Conservation (phyloP, 1,140 invertebrate species). For the Bombus confusus region DNA sequence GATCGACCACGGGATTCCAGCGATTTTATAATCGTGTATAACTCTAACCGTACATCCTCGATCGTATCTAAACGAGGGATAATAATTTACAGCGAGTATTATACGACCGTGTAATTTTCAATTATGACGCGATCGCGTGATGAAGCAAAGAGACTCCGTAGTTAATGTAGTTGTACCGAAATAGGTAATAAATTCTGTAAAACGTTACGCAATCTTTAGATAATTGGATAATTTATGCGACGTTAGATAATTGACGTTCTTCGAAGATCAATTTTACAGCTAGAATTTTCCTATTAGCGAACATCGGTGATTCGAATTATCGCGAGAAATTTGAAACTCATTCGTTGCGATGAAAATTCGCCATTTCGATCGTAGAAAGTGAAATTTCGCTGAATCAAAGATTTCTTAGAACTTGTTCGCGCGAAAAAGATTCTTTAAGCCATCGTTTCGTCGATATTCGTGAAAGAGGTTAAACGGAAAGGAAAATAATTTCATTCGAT, state of each 20-base stretch:
- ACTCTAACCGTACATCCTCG: neutral
- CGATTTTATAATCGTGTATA: neutral
- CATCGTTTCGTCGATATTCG: neutral
- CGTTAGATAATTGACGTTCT: no score
- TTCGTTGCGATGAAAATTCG: no score
- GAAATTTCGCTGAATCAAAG: no score
- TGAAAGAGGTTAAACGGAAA: neutral
- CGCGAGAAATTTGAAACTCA: accelerated
- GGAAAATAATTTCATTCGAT: neutral
- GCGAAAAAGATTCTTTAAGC: no score
- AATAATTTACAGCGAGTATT: neutral
- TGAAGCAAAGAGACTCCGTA: neutral
- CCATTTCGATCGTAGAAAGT: no score
- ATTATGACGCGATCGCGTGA: neutral
- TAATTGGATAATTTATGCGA: accelerated
- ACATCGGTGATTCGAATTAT: neutral
- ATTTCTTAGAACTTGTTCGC: no score
- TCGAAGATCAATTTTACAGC: neutral
- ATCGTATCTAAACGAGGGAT: neutral
- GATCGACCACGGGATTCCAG: neutral
- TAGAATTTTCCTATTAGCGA: neutral
- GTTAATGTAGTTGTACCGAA: neutral
- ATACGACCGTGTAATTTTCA: neutral
- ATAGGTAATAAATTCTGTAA: neutral
- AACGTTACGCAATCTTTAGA: neutral